Evolutionary conservation across 1,140 invertebrate genomes (phyloP), one percentile per base, ranked within the genome.

Genomic region (Philaenus spumarius): DNA sequence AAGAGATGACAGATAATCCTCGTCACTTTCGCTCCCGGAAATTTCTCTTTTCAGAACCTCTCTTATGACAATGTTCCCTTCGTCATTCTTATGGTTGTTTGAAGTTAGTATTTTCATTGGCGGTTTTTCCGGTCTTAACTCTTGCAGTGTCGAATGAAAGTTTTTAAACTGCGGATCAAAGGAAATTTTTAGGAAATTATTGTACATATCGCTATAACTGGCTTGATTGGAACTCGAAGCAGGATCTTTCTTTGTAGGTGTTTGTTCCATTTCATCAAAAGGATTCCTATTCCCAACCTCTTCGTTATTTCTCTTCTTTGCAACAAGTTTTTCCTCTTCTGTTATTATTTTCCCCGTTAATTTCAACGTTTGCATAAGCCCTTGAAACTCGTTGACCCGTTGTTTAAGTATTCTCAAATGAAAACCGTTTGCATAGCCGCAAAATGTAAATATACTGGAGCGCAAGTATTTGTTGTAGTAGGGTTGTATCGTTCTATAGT

Each of bases 291-390:
- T 19, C 2, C 3, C 7, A 9, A 4, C 14, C 6, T 7, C 20
- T 24, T 53, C 19, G 17, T 23, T 53, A 2, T 17, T 19, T 14
- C 20, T 53, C 20, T 37, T n/a, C 9, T 30, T 35, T 11, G 30
- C 50, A 22, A 22, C 37, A 1, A 7, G n/a, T 19, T 53, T 30
- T 53, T 53, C 50, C 20, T 53, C 50, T 39, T 37, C 14, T 15
- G 50, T 2, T 12, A 53, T 35, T 20, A 53, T 53, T n/a, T 39
- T n/a, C 2, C 34, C 50, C 1, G 35, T n/a, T 6, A 17, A 2
- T 39, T 53, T 53, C 34, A 53, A 37, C 7, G 50, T 39, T 20
- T 53, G 35, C 50, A 53, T 53, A 20, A 39, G 26, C 26, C 26
- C 26, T 30, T 30, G 26, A 9, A 30, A 30, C 26, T 30, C 26